Percentiles rank a stretch among this genome's conserved stretches.
Evolutionary conservation across 2,888 invertebrate genomes (phyloP).

Genomic region (Gastrophysa polygoni): DNA sequence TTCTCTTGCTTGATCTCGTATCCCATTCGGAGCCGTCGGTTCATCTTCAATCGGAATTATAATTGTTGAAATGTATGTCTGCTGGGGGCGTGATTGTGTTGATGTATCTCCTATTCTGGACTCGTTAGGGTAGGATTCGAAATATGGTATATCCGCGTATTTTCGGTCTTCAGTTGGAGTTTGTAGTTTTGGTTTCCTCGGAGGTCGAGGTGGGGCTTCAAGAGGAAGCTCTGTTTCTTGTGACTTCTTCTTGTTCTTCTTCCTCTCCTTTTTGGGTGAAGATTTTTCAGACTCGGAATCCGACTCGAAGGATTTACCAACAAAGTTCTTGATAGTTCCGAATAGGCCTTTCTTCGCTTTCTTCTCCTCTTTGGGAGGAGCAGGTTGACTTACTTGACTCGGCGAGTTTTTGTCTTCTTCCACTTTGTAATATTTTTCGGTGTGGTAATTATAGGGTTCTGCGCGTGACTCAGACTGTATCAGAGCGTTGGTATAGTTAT

Average conservation of each 20-base stretch:
- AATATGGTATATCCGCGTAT: constrained; percentile 52
- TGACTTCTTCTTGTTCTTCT: constrained; percentile 44
- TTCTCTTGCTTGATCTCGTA: constrained; percentile 41
- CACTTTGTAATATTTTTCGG: constrained; percentile 39
- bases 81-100: constrained; percentile 15
- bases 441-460: constrained; percentile 48
- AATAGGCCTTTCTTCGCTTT: constrained; percentile 54
- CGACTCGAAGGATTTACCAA: constrained; percentile 55
- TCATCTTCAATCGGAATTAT: constrained; percentile 36
- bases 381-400: constrained; percentile 42
- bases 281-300: constrained; percentile 57
- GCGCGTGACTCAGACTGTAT: constrained; percentile 54
- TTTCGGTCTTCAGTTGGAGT: constrained; percentile 48
- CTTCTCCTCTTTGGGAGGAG: constrained; percentile 47
- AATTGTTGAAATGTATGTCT: constrained; percentile 14
- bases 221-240: constrained; percentile 44
- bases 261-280: constrained; percentile 49
- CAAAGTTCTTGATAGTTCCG: constrained; percentile 55
- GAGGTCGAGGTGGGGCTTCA: constrained; percentile 42
- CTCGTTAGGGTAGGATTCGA: constrained; percentile 48
- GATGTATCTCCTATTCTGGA: constrained; percentile 29
- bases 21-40: constrained; percentile 27
- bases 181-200: constrained; percentile 51
- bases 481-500: constrained; percentile 55
- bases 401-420: constrained; percentile 24